Evolutionary conservation across 2,888 invertebrate species (phyloP).

Genomic region (Achlya flavicornis): DNA sequence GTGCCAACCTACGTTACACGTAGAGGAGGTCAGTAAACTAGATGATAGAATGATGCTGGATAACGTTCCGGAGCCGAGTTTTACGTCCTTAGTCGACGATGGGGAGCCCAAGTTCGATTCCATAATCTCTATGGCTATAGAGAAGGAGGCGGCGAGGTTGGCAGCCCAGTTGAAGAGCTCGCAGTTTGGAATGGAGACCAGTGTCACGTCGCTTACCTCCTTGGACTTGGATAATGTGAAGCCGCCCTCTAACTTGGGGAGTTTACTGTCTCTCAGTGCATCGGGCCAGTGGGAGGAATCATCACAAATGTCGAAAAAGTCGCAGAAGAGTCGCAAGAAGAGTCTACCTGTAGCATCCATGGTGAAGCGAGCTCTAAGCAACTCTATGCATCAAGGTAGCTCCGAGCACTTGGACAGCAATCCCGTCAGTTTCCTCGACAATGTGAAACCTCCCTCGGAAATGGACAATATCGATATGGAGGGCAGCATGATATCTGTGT

Average conservation of each 20-base stretch:
- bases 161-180: conserved; percentile 70
- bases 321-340: conserved; percentile 85
- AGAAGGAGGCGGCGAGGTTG: conserved; percentile 89
- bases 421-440: conserved; percentile 88
- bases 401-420: conserved; percentile 86
- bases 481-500: conserved; percentile 92
- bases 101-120: conserved; percentile 82
- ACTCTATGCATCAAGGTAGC: conserved; percentile 79
- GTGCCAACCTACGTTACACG: conserved; percentile 31
- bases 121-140: conserved; percentile 89
- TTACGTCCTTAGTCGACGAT: conserved; percentile 74
- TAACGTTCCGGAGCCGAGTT: conserved; percentile 62
- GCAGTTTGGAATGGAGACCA: conserved; percentile 79
- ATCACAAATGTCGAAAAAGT: conserved; percentile 57
- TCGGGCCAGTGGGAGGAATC: conserved; percentile 81
- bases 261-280: conserved; percentile 82
- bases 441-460: conserved; percentile 92
- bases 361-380: conserved; percentile 88
- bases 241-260: conserved; percentile 91
- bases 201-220: conserved; percentile 84
- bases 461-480: conserved; percentile 92
- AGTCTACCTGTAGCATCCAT: conserved; percentile 88
- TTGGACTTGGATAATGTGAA: conserved; percentile 89
- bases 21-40: conserved; percentile 35
- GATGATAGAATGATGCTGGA: conserved; percentile 49